These are phyloP conservation scores for Dorcus hopei DNA, from an alignment of 2,888 invertebrate genomes.

Conservation along the genomic window DNA sequence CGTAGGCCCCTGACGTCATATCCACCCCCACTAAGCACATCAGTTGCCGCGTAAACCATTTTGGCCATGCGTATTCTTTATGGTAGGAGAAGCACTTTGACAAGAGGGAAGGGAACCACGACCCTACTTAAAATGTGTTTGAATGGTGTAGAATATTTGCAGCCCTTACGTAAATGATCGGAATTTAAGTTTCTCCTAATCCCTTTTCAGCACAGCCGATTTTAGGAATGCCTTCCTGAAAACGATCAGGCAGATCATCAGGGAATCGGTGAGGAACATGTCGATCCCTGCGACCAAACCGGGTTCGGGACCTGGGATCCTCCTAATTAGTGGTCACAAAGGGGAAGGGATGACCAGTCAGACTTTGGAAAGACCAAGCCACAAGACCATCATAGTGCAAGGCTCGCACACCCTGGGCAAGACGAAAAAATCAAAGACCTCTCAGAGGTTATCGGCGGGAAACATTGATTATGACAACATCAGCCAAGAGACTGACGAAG, in stretches of 20 bases:
- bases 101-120: no score
- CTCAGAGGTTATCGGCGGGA: conserved; percentile 77
- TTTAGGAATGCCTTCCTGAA: conserved; percentile 96
- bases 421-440: conserved; percentile 71
- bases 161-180: no score
- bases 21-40: no score
- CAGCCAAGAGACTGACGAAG: conserved; percentile 71
- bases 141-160: no score
- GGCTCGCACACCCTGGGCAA: conserved; percentile 81
- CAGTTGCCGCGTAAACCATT: no score
- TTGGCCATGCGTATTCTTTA: no score
- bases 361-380: conserved; percentile 59
- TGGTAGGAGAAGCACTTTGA: no score
- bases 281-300: conserved; percentile 79
- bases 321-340: conserved; percentile 47
- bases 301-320: conserved; percentile 53
- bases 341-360: conserved; percentile 51
- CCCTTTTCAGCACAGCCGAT: conserved; percentile 74
- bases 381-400: conserved; percentile 56
- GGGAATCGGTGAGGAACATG: conserved; percentile 96
- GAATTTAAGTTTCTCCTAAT: no score
- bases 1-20: no score
- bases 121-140: no score
- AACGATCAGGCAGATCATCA: conserved; percentile 94
- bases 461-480: conserved; percentile 82